Conservation (phyloP, 2,888 invertebrate species). For the Leptopterna dolabrata region DNA sequence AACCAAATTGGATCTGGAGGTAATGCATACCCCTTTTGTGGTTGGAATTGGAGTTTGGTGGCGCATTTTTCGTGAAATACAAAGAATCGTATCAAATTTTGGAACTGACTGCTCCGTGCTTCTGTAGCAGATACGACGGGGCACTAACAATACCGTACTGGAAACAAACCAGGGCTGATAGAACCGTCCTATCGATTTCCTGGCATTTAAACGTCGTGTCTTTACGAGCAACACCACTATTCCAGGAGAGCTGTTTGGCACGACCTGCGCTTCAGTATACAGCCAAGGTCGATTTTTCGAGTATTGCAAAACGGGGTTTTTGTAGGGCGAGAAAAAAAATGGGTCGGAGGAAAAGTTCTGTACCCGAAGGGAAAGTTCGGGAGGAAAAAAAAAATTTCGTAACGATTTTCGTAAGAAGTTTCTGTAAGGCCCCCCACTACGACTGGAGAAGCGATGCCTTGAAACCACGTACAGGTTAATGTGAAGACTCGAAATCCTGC, state of each 20-base stretch:
- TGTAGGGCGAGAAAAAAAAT: background rate
- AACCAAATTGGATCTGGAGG: too few relatives aligned
- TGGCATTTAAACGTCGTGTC: background rate
- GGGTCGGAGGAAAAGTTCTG: background rate
- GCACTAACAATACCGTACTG: too few relatives aligned
- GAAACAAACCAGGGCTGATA: too few relatives aligned
- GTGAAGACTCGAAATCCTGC: background rate
- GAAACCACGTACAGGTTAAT: background rate
- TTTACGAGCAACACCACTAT: background rate
- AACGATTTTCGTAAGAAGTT: constrained; percentile 24
- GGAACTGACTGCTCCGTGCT: too few relatives aligned
- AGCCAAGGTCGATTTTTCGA: background rate
- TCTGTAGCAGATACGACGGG: too few relatives aligned
- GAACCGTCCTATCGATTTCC: background rate
- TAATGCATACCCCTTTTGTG: too few relatives aligned
- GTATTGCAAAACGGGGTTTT: background rate
- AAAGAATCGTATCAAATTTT: too few relatives aligned
- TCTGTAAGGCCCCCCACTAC: background rate
- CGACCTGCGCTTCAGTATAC: background rate
- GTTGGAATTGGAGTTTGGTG: too few relatives aligned
- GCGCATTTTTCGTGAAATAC: too few relatives aligned
- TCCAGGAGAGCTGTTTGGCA: background rate
- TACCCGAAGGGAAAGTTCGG: background rate
- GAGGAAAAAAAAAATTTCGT: constrained; percentile 17
- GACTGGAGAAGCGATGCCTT: background rate